Percentiles rank a stretch among this genome's conserved stretches.
Evolutionary conservation across 2,113 vertebrate genomes (phyloP).

Genomic region (Dromiciops gliroides): DNA sequence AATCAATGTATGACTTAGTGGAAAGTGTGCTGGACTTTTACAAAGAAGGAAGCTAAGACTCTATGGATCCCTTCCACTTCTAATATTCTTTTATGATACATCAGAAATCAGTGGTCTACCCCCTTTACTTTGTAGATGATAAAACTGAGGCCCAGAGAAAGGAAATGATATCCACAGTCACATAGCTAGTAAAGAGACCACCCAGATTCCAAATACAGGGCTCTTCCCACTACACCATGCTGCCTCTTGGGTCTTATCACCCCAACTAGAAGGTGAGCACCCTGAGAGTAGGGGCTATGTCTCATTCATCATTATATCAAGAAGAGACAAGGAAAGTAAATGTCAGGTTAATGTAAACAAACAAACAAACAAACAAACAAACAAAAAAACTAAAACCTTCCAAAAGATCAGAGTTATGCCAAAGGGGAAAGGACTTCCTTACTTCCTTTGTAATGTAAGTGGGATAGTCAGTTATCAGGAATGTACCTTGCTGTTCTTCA

Average conservation of each 20-base stretch:
- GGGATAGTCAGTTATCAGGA: background rate
- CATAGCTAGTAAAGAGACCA: background rate
- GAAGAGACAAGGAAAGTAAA: background rate
- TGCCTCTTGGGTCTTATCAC: background rate
- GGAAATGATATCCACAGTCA: background rate
- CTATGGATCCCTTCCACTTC: background rate
- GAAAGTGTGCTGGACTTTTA: background rate
- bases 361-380: background rate
- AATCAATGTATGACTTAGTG: background rate
- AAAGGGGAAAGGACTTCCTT: background rate
- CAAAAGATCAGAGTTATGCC: background rate
- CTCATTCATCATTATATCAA: background rate
- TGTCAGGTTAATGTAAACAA: background rate
- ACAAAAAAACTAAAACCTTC: background rate
- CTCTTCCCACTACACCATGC: background rate
- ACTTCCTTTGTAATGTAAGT: background rate
- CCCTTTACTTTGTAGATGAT: background rate
- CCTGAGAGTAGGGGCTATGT: background rate
- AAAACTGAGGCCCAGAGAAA: background rate
- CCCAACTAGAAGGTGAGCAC: background rate
- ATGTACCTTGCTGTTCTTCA: background rate
- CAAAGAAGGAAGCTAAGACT: background rate
- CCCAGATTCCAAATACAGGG: background rate
- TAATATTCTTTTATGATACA: background rate
- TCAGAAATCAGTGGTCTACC: background rate